Evolutionary conservation across 1,140 invertebrate species (phyloP).

Genomic region (Conus betulinus): DNA sequence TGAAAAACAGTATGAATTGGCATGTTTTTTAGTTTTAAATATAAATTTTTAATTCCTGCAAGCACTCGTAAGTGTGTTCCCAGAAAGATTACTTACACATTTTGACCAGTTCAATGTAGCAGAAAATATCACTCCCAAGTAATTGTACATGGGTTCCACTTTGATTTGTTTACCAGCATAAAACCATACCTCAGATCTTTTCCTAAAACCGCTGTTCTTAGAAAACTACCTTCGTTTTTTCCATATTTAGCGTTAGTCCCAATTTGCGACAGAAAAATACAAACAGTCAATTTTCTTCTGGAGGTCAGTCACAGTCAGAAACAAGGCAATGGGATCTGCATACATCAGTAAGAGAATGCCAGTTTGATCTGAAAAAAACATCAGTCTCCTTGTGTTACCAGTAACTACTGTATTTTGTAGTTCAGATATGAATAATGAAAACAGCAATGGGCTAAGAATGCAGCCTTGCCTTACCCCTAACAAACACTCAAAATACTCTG

Average conservation of each 20-base stretch:
- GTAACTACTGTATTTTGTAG: not conserved
- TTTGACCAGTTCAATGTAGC: not conserved
- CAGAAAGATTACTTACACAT: not conserved
- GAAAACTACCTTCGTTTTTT: not conserved
- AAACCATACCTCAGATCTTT: not conserved
- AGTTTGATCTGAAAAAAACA: not conserved
- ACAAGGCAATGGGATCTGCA: not conserved
- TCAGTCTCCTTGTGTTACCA: not conserved
- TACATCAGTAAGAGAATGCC: conserved; percentile 15
- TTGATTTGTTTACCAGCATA: not conserved
- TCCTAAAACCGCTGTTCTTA: not conserved
- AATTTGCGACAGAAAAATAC: not conserved
- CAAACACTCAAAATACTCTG: not conserved
- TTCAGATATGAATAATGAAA: conserved; percentile 2
- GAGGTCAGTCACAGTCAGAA: not conserved
- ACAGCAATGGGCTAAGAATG: conserved; percentile 5
- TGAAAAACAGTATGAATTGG: not conserved
- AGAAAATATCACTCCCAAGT: not conserved
- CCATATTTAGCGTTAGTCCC: not conserved
- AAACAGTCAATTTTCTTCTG: conserved; percentile 14
- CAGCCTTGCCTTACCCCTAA: conserved; percentile 3
- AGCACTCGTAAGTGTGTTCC: not conserved
- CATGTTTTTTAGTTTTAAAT: not conserved
- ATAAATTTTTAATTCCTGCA: not conserved
- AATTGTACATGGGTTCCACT: conserved; percentile 4